phyloP scores from a whole-genome alignment of 2,888 invertebrate genomes.

The Trypoxylon attenuatum region DNA sequence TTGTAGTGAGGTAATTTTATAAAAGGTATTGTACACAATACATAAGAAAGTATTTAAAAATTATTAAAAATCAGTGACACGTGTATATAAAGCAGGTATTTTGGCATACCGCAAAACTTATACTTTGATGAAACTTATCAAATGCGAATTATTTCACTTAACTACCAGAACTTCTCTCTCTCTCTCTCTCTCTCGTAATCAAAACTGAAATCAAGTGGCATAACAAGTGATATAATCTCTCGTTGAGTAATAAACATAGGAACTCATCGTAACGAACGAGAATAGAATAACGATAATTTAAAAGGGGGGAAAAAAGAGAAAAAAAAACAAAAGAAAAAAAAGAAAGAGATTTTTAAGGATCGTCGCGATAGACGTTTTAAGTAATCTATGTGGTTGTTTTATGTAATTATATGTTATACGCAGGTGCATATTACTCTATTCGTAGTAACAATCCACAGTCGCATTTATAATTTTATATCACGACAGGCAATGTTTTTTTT shows the following conservation, averaged over 20 bases:
- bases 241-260: conserved; percentile 32
- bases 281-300: conserved; percentile 10
- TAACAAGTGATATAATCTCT: conserved; percentile 15
- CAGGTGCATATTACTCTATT: conserved; percentile 20
- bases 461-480: conserved; percentile 29
- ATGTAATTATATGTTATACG: conserved; percentile 17
- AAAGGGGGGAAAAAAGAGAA: conserved; percentile 14
- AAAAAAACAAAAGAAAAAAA: too few relatives aligned
- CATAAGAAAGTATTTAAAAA: conserved; percentile 32
- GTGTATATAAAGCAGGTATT: conserved; percentile 4
- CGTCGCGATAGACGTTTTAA: conserved; percentile 18
- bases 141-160: conserved; percentile 11
- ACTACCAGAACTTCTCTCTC: conserved; percentile 12
- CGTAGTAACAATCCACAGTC: conserved; percentile 32
- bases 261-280: conserved; percentile 32
- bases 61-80: conserved; percentile 17
- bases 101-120: neutral
- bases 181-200: too few relatives aligned
- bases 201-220: conserved; percentile 18
- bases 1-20: conserved; percentile 29
- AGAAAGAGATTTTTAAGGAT: too few relatives aligned
- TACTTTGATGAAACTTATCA: conserved; percentile 5
- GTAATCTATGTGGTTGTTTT: conserved; percentile 19
- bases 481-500: conserved; percentile 34
- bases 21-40: conserved; percentile 46